These are phyloP conservation scores for Rhipidura dahli DNA, from an alignment of 2,113 vertebrate species.

Conservation along the genomic window DNA sequence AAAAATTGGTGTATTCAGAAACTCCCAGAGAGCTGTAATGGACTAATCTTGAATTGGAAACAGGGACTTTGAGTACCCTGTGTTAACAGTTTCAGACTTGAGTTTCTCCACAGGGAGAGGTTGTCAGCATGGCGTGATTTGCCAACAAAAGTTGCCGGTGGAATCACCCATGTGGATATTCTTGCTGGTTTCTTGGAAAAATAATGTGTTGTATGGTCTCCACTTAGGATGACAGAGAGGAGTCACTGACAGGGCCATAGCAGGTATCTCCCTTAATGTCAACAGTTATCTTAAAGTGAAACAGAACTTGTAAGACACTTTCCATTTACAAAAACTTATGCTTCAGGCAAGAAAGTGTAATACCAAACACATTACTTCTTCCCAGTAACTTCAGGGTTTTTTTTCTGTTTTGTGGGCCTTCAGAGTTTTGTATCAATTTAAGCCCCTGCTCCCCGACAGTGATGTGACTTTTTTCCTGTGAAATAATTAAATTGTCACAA, in stretches of 20 bases:
- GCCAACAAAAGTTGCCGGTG: neutral
- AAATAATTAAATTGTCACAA: neutral
- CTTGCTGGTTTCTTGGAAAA: neutral
- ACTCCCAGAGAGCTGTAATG: neutral
- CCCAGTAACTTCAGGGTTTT: neutral
- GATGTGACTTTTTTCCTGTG: neutral
- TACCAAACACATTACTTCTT: neutral
- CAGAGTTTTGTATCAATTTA: neutral
- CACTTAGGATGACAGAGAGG: neutral
- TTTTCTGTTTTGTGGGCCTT: neutral
- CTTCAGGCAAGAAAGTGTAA: neutral
- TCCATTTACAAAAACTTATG: neutral
- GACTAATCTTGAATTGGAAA: neutral
- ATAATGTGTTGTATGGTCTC: neutral
- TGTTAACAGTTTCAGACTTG: neutral
- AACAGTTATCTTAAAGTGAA: neutral
- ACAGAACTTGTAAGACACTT: neutral
- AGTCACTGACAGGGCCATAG: neutral
- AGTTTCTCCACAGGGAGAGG: neutral
- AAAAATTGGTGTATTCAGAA: neutral
- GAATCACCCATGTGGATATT: conserved; percentile 1
- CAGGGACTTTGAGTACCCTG: neutral
- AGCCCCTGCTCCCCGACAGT: neutral
- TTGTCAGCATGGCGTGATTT: neutral
- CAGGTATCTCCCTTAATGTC: neutral